phyloP scores from a whole-genome alignment of 2,888 invertebrate genomes.

The Branchinecta sandiegonensis region DNA sequence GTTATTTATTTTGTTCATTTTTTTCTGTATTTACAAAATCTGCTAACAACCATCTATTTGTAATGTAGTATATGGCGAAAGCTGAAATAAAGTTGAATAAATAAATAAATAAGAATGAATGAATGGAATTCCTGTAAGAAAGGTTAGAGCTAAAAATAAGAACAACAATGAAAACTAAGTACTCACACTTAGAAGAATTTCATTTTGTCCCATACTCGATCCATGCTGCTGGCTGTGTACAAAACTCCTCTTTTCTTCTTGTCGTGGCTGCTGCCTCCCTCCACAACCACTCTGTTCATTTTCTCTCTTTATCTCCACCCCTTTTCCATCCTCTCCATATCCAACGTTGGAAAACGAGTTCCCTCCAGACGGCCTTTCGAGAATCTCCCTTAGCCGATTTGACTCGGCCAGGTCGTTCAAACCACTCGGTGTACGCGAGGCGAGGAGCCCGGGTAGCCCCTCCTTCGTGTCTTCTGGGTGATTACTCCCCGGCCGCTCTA shows the following conservation, averaged over 20 bases:
- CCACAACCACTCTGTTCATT: constrained; percentile 16
- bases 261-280: not conserved
- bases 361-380: not conserved
- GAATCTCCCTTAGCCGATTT: not conserved
- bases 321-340: constrained; percentile 17
- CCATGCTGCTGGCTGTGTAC: not conserved
- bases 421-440: not conserved
- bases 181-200: constrained; percentile 14
- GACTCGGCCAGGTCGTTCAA: constrained; percentile 3
- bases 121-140: too few species aligned
- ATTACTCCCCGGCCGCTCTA: constrained; percentile 36
- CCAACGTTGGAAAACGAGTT: not conserved
- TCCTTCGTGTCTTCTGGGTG: constrained; percentile 38
- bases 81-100: too few species aligned
- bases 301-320: constrained; percentile 19
- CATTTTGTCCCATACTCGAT: not conserved
- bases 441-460: constrained; percentile 31
- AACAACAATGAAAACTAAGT: not conserved
- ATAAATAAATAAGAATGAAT: too few species aligned
- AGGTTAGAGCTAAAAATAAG: too few species aligned
- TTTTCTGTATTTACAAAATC: too few species aligned
- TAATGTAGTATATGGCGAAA: too few species aligned
- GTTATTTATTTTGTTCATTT: too few species aligned
- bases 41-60: too few species aligned
- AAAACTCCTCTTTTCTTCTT: constrained; percentile 4